phyloP scores from a whole-genome alignment of 2,797 vertebrate genomes.

The Mormyrus hasselquistii region DNA sequence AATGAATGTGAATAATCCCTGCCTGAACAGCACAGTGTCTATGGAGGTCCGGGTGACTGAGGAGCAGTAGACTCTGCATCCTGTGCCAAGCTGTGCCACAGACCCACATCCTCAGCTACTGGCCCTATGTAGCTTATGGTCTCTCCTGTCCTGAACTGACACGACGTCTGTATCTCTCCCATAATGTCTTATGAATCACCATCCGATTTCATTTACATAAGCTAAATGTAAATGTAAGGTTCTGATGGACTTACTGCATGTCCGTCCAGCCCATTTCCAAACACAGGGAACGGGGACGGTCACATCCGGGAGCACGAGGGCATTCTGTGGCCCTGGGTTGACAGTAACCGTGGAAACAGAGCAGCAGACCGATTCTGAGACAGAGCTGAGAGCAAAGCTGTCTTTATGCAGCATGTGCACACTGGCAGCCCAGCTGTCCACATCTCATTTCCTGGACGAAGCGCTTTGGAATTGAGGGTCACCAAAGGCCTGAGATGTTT shows the following conservation, averaged over 20 bases:
- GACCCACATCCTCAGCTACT: not conserved
- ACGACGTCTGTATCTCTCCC: not conserved
- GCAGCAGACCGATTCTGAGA: conserved; percentile 7
- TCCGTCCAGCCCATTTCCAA: not conserved
- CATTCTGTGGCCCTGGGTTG: conserved; percentile 15
- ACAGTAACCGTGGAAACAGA: conserved; percentile 22
- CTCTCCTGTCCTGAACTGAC: not conserved
- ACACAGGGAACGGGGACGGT: not conserved
- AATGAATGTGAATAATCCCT: not conserved
- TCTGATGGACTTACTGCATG: not conserved
- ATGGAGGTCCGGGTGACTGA: not conserved
- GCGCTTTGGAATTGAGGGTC: not conserved
- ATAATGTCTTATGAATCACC: not conserved
- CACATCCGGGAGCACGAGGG: conserved; percentile 15
- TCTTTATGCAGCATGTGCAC: not conserved
- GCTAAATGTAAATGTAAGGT: not conserved
- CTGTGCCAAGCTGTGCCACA: not conserved
- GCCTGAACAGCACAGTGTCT: not conserved
- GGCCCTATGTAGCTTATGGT: not conserved
- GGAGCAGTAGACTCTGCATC: not conserved
- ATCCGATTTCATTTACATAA: not conserved
- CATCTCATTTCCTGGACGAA: not conserved
- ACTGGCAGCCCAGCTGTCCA: not conserved
- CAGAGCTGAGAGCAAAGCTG: not conserved
- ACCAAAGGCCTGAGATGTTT: not conserved